These are phyloP conservation scores for Drosophila basisetae DNA, from an alignment of 2,888 invertebrate genomes.

Conservation along the genomic window DNA sequence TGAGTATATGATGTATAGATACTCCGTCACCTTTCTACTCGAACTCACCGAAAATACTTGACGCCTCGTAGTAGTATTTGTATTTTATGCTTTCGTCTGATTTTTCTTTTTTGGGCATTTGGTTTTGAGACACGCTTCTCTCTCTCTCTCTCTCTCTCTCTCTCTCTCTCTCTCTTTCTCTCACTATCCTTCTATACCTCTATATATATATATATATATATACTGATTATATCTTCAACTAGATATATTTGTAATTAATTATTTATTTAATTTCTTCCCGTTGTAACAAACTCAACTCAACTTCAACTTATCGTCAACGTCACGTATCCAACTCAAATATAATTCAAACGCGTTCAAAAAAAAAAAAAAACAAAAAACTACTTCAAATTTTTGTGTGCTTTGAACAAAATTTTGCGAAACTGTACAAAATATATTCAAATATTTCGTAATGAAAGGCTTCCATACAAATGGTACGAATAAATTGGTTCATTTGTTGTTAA, in stretches of 20 bases:
- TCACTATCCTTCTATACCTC: slow-evolving; percentile 43
- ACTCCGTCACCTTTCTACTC: slow-evolving; percentile 38
- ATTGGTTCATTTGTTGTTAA: slow-evolving; percentile 77
- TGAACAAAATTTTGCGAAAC: slow-evolving; percentile 38
- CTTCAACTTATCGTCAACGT: slow-evolving; percentile 72
- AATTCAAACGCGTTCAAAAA: slow-evolving; percentile 24
- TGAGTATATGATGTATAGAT: slow-evolving; percentile 40
- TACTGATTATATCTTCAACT: slow-evolving; percentile 51
- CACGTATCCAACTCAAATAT: slow-evolving; percentile 45
- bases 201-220: slow-evolving; percentile 49
- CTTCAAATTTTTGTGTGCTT: slow-evolving; percentile 66
- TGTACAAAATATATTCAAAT: slow-evolving; percentile 47
- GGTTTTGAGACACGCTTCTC: slow-evolving; percentile 55
- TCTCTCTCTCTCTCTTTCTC: slow-evolving; percentile 10
- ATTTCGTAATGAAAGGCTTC: slow-evolving; percentile 80
- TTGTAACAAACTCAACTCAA: slow-evolving; percentile 70
- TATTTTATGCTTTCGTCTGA: slow-evolving; percentile 48
- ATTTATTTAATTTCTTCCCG: slow-evolving; percentile 78
- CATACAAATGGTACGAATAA: slow-evolving; percentile 85
- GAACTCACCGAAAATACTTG: slow-evolving; percentile 42
- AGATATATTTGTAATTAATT: slow-evolving; percentile 75
- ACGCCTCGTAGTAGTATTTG: slow-evolving; percentile 48
- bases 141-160: slow-evolving; percentile 30
- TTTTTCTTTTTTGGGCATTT: slow-evolving; percentile 54
- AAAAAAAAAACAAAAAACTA: slow-evolving; percentile 29